Evolutionary conservation across 1,140 invertebrate species (phyloP).

Genomic region (Philotrypesis tridentata): DNA sequence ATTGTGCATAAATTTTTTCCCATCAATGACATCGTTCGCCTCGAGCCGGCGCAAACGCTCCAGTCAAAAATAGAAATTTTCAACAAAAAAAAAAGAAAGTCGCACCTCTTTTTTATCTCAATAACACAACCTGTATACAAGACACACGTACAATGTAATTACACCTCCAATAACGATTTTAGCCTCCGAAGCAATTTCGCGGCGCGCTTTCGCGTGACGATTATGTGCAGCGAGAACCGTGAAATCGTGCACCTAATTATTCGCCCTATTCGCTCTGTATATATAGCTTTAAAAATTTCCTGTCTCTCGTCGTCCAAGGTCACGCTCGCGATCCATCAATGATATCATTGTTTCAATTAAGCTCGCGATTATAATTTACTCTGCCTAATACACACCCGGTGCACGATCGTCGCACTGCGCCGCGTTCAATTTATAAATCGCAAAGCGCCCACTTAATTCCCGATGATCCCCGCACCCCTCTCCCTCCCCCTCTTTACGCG

Average conservation of each 20-base stretch:
- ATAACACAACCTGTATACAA: too few species aligned
- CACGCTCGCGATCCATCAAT: constrained; percentile 18
- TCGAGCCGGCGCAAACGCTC: too few species aligned
- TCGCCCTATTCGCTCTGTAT: background rate
- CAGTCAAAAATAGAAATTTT: too few species aligned
- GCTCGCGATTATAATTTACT: background rate
- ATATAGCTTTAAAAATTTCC: background rate
- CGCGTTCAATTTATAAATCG: constrained; percentile 19
- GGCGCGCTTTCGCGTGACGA: too few species aligned
- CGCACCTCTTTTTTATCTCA: too few species aligned
- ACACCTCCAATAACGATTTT: background rate
- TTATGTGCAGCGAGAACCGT: too few species aligned
- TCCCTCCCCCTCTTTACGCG: too few species aligned
- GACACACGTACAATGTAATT: too few species aligned
- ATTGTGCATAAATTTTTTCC: too few species aligned
- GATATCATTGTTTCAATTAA: constrained; percentile 34
- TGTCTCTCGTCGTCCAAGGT: background rate
- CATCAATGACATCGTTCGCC: too few species aligned
- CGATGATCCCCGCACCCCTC: background rate
- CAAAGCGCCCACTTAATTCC: constrained; percentile 6
- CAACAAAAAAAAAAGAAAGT: too few species aligned
- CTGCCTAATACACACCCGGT: too few species aligned
- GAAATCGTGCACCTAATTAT: background rate
- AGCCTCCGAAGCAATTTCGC: background rate
- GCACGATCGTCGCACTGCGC: background rate